Conservation (phyloP, 2,113 vertebrate species). For the Phrynosoma platyrhinos region DNA sequence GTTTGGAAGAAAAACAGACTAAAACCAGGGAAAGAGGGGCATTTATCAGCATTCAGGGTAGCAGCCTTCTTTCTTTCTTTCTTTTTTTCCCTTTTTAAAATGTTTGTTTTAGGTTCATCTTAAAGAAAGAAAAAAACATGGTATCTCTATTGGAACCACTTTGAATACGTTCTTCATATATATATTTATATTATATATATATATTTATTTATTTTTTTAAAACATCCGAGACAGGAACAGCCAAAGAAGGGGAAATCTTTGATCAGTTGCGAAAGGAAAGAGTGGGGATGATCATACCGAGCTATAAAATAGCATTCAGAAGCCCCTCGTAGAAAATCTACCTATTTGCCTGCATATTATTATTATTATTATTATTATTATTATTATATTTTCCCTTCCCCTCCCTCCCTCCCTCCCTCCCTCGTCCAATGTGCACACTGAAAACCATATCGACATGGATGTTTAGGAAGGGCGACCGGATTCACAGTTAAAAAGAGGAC, state of each 20-base stretch:
- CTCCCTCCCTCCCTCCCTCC: neutral
- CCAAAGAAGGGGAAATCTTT: neutral
- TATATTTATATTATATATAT: neutral
- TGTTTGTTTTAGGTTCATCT: constrained; percentile 15
- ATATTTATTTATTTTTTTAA: neutral
- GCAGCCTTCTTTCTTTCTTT: constrained; percentile 32
- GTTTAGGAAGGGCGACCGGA: constrained; percentile 12
- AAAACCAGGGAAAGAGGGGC: neutral
- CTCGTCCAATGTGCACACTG: constrained; percentile 35
- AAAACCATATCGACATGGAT: neutral
- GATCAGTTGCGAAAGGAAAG: neutral
- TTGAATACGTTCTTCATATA: constrained; percentile 32
- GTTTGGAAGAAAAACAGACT: neutral
- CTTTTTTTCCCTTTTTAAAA: neutral
- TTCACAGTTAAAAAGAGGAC: constrained; percentile 60
- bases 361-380: too few relatives aligned
- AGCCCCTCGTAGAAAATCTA: neutral
- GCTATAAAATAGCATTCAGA: constrained; percentile 15
- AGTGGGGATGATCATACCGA: constrained; percentile 7
- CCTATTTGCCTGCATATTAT: neutral
- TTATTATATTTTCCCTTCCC: neutral
- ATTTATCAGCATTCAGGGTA: neutral
- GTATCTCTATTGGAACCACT: neutral
- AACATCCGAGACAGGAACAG: constrained; percentile 42
- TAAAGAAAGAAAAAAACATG: neutral